These are phyloP conservation scores for Otocyon megalotis DNA, from an alignment of 2,113 vertebrate genomes.

Conservation along the genomic window DNA sequence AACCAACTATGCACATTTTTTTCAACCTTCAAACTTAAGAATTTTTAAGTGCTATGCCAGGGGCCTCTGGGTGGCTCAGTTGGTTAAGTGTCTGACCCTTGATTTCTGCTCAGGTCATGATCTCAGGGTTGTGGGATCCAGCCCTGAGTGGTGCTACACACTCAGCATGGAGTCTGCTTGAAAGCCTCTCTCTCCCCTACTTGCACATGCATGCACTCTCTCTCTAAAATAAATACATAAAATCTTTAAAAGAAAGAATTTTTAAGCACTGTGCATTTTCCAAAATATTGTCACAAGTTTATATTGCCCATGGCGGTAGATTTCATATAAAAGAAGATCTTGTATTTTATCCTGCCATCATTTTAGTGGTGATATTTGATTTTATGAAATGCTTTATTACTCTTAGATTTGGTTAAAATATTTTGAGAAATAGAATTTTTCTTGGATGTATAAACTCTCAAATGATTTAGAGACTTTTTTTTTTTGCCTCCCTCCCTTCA, in stretches of 20 bases:
- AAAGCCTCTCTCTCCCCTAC: not conserved
- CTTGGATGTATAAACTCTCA: not conserved
- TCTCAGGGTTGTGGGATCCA: not conserved
- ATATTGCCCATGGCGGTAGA: not conserved
- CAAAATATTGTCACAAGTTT: not conserved
- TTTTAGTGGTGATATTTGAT: not conserved
- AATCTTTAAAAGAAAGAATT: not conserved
- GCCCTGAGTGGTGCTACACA: not conserved
- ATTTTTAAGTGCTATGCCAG: not conserved
- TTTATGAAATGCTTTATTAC: not conserved
- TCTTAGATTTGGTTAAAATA: not conserved
- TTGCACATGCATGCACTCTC: not conserved
- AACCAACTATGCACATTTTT: not conserved
- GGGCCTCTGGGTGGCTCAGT: not conserved
- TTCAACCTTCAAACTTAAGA: not conserved
- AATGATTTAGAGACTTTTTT: not conserved
- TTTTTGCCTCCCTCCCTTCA: not conserved
- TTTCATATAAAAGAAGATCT: not conserved
- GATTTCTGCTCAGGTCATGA: not conserved
- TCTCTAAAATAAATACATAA: not conserved
- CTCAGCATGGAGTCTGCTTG: not conserved
- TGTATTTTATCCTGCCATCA: not conserved
- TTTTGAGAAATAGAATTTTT: conserved; percentile 1
- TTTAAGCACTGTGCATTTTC: not conserved
- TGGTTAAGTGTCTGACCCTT: not conserved